Percentiles rank a stretch among this genome's conserved stretches.
Evolutionary conservation across 1,140 invertebrate genomes (phyloP).

Genomic region (Drosophila virilis): DNA sequence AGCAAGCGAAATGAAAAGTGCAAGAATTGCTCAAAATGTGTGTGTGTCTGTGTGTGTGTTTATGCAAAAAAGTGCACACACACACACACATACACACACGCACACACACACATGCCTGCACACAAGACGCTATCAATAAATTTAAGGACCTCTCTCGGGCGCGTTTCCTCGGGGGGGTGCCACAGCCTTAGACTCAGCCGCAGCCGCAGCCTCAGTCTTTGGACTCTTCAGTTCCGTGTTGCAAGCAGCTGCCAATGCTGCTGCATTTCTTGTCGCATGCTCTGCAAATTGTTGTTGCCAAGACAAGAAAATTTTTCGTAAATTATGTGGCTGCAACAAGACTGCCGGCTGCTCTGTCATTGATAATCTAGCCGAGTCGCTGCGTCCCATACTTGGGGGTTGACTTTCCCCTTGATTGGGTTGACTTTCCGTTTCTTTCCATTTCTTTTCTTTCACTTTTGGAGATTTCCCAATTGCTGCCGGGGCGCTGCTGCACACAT

Average conservation of each 20-base stretch:
- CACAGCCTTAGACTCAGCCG: slow-evolving; percentile 8
- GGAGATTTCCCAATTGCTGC: slow-evolving; percentile 54
- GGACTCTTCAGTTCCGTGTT: slow-evolving; percentile 6
- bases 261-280: slow-evolving; percentile 50
- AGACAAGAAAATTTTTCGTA: slow-evolving; percentile 49
- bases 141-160: slow-evolving; percentile 35
- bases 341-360: slow-evolving; percentile 71
- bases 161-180: slow-evolving; percentile 50
- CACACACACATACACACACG: slow-evolving; percentile 31
- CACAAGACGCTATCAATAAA: slow-evolving; percentile 39
- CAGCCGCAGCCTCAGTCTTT: slow-evolving; percentile 38
- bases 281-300: slow-evolving; percentile 55
- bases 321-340: slow-evolving; percentile 72
- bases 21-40: slow-evolving; percentile 41
- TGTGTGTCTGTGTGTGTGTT: slow-evolving; percentile 53
- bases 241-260: slow-evolving; percentile 12
- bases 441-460: slow-evolving; percentile 1
- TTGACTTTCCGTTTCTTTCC: slow-evolving; percentile 49
- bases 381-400: slow-evolving; percentile 39
- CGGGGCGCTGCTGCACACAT: slow-evolving; percentile 69
- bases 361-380: slow-evolving; percentile 66
- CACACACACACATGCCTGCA: slow-evolving; percentile 17
- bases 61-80: slow-evolving; percentile 72
- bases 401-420: slow-evolving; percentile 55
- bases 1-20: slow-evolving; percentile 56